Percentiles rank a stretch among this genome's conserved stretches.
These are phyloP conservation scores for Sparus aurata DNA, from an alignment of 2,797 vertebrate genomes.

Conservation along the genomic window DNA sequence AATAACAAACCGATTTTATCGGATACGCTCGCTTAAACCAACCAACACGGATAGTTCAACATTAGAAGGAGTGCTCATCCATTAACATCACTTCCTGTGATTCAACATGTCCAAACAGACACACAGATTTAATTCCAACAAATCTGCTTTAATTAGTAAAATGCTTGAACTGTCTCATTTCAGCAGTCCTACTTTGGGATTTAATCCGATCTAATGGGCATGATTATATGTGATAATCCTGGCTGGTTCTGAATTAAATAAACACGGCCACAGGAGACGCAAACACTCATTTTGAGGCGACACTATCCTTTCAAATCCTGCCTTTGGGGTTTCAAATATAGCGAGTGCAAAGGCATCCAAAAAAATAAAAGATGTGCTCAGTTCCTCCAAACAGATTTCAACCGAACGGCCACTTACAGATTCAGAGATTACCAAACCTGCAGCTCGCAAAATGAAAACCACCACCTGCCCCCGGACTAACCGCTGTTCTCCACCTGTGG, in stretches of 20 bases:
- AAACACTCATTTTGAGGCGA: constrained; percentile 20
- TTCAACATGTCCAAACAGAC: neutral
- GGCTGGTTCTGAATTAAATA: constrained; percentile 1
- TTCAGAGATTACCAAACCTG: constrained; percentile 35
- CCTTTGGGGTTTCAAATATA: constrained; percentile 20
- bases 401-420: constrained; percentile 15
- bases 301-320: constrained; percentile 11
- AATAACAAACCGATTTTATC: too few species aligned
- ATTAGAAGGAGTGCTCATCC: neutral
- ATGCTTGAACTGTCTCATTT: neutral
- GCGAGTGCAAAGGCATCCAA: neutral
- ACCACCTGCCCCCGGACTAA: neutral
- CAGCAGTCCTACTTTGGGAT: constrained; percentile 15
- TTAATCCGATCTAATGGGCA: constrained; percentile 37
- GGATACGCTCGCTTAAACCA: too few species aligned
- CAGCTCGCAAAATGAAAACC: constrained; percentile 32
- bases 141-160: constrained; percentile 12
- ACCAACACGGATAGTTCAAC: too few species aligned
- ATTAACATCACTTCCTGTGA: neutral
- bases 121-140: neutral
- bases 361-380: neutral
- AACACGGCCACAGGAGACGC: constrained; percentile 36
- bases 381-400: neutral
- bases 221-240: constrained; percentile 41
- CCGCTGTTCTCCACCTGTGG: constrained; percentile 1